phyloP scores from a whole-genome alignment of 2,113 vertebrate genomes.

The Bolborhynchus lineola region DNA sequence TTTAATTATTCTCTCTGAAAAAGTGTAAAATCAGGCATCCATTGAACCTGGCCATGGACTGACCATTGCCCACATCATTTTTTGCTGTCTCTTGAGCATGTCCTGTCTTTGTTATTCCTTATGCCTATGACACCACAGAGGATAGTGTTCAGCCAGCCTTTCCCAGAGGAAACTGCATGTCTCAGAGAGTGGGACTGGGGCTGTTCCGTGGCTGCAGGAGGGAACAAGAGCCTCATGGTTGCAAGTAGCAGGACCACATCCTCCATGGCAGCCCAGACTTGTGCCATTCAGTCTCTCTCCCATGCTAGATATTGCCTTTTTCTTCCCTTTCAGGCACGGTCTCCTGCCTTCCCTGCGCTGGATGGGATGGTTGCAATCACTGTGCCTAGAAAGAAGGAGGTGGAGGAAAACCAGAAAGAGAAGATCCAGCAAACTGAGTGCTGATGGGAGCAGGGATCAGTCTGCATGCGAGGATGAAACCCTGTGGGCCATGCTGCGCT shows the following conservation, averaged over 20 bases:
- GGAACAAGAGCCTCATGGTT: background rate
- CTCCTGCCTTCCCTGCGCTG: slow-evolving; percentile 23
- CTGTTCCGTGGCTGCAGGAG: background rate
- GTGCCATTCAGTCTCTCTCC: background rate
- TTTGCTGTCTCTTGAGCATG: background rate
- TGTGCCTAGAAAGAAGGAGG: background rate
- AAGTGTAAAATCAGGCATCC: background rate
- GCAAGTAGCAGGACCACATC: background rate
- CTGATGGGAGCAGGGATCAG: background rate
- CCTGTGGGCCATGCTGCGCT: background rate
- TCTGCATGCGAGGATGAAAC: background rate
- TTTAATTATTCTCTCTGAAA: background rate
- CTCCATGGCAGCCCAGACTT: background rate
- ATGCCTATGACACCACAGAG: background rate
- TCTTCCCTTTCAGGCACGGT: background rate
- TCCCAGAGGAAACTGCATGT: background rate
- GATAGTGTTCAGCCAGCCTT: background rate
- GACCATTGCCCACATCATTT: background rate
- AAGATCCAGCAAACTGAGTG: slow-evolving; percentile 16
- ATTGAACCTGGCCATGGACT: background rate
- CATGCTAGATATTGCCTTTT: background rate
- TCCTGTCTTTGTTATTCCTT: background rate
- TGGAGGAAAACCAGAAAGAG: slow-evolving; percentile 10
- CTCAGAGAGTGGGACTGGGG: background rate
- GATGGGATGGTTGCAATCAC: background rate